Evolutionary conservation across 2,113 vertebrate genomes (phyloP), one percentile per base, ranked within the genome.

Genomic region (Rhodinocichla rosea): DNA sequence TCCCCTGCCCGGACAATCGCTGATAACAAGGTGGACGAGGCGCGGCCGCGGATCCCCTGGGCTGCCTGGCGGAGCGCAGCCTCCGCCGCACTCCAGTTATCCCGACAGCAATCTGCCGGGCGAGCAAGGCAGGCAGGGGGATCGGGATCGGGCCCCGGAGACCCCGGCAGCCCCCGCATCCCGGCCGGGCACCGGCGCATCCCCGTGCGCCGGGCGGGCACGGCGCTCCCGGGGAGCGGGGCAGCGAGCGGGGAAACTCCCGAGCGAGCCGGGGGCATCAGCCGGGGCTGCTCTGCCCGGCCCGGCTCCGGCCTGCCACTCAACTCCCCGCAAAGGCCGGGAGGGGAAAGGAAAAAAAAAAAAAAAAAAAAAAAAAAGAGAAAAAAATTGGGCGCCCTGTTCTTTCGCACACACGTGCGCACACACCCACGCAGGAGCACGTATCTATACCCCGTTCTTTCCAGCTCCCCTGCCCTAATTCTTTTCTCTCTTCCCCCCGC

Each of bases 271-370:
- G 92, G 95, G 95, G 97, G 97, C 8, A 97, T 98, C 96, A 97
- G 97, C 96, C 95, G 94, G 97, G 97, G 96, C 97, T 98, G 69
- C 96, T 93, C 94, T 95, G 97, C 90, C 89, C 82, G 96, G 92
- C 96, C 97, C 93, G 92, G 95, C 96, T 96, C 97, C 97, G 94
- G 96, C 91, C 97, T 95, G 97, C 96, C 97, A 96, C 97, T 86
- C 95, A 95, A 95, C 96, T 94, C 91, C 68, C 93, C 74, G 74
- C 7, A n/a, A 63, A 26, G 19, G 11, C 39, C 10, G 26, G 35
- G 8, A 19, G 19, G 52, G 14, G 18, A 62, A 23, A 39, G 13
- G 15, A 7, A 10, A 42, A 76, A 63, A 63, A 89, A 6, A 26
- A 7, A 7, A 10, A 42, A 76, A 63, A 63, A 89, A 6, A 26